These are phyloP conservation scores for Chamaetylas fuelleborni DNA, from an alignment of 2,113 vertebrate genomes.

Conservation along the genomic window DNA sequence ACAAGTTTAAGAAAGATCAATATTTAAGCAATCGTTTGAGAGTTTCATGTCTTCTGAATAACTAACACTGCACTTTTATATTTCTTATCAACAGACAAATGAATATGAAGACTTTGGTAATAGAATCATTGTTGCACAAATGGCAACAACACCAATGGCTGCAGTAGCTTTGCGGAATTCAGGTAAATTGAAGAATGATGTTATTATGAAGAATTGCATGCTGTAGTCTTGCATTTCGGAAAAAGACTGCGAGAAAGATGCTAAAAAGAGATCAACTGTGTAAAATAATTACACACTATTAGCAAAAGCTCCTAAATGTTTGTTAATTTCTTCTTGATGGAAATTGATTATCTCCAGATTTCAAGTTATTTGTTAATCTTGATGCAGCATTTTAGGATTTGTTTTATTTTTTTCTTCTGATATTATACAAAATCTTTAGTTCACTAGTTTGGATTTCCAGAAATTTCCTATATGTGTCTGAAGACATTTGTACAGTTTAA, in stretches of 20 bases:
- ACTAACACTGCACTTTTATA: not conserved
- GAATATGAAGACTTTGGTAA: slow-evolving; percentile 87
- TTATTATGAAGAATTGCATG: not conserved
- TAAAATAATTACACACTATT: not conserved
- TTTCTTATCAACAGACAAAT: slow-evolving; percentile 75
- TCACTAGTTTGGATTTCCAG: not conserved
- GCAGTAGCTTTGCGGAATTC: slow-evolving; percentile 82
- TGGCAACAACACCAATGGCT: slow-evolving; percentile 86
- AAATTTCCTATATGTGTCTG: not conserved
- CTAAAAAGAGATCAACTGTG: not conserved
- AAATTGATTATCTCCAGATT: not conserved
- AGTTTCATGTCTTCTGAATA: not conserved
- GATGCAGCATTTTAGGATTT: not conserved
- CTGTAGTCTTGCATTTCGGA: not conserved
- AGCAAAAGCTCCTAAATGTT: not conserved
- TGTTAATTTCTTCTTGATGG: not conserved
- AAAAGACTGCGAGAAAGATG: not conserved
- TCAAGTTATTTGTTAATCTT: not conserved
- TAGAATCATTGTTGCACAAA: slow-evolving; percentile 86
- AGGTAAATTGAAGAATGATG: slow-evolving; percentile 70
- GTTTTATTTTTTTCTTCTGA: not conserved
- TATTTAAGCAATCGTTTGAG: not conserved
- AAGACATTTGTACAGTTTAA: not conserved
- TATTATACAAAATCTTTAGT: not conserved
- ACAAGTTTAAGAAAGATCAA: not conserved